phyloP scores from a whole-genome alignment of 2,888 invertebrate species.

The Abrostola tripartita region DNA sequence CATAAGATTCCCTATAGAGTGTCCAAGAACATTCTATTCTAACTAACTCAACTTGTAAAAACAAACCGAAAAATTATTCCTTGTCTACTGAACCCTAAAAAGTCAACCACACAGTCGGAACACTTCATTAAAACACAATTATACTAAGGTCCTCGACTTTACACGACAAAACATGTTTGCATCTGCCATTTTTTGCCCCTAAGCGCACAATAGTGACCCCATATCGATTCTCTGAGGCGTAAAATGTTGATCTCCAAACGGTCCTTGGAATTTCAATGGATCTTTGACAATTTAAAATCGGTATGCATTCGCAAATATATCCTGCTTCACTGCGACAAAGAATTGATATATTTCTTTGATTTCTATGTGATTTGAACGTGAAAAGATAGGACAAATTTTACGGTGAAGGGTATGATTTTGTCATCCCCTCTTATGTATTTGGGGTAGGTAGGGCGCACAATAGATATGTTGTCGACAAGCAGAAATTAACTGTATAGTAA shows the following conservation, averaged over 20 bases:
- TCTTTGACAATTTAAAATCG: constrained; percentile 51
- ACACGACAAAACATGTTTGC: constrained; percentile 71
- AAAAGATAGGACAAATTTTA: too few relatives aligned
- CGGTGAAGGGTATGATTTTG: too few relatives aligned
- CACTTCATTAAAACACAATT: constrained; percentile 85
- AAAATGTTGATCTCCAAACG: constrained; percentile 74
- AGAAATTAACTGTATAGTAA: too few relatives aligned
- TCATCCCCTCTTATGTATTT: too few relatives aligned
- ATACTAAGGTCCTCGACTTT: constrained; percentile 75
- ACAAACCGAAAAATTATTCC: neutral
- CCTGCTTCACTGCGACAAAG: neutral
- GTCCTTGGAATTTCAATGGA: constrained; percentile 24
- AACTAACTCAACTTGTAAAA: neutral
- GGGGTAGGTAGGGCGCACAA: too few relatives aligned
- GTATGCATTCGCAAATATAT: constrained; percentile 42
- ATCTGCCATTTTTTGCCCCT: constrained; percentile 73
- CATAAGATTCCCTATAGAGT: too few relatives aligned
- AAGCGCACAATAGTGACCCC: constrained; percentile 62
- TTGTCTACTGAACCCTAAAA: constrained; percentile 53
- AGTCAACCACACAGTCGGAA: constrained; percentile 56
- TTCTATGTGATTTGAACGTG: neutral
- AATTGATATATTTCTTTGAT: neutral
- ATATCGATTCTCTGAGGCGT: constrained; percentile 71
- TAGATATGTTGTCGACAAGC: too few relatives aligned
- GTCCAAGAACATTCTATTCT: too few relatives aligned